phyloP scores from a whole-genome alignment of 2,113 vertebrate genomes.

The Regulus satrapa region DNA sequence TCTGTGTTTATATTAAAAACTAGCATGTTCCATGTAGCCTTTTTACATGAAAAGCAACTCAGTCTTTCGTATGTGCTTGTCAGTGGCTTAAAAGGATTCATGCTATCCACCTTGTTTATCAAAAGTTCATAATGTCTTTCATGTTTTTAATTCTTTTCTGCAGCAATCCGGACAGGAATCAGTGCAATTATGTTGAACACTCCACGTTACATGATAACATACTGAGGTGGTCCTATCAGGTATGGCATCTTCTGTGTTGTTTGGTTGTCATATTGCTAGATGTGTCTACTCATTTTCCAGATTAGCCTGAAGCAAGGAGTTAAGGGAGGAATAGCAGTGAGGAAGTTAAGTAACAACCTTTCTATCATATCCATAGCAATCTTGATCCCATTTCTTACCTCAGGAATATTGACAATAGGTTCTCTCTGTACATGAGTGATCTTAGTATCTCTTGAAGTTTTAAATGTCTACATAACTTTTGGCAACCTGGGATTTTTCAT shows the following conservation, averaged over 20 bases:
- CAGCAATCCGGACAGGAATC: neutral
- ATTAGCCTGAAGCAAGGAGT: neutral
- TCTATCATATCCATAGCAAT: neutral
- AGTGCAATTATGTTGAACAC: slow-evolving; percentile 2
- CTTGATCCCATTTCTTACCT: neutral
- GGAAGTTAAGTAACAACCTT: neutral
- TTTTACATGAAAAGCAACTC: neutral
- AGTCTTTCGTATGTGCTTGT: neutral
- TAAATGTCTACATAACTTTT: neutral
- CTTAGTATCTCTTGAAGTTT: neutral
- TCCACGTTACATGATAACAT: neutral
- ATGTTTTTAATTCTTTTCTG: neutral
- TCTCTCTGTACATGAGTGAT: neutral
- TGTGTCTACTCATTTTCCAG: neutral
- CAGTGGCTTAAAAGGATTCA: neutral
- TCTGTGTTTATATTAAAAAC: neutral
- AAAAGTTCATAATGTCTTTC: neutral
- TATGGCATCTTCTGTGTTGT: neutral
- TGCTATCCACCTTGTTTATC: neutral
- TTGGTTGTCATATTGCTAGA: neutral
- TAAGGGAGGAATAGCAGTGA: neutral
- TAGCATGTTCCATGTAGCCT: neutral
- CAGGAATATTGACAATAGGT: neutral
- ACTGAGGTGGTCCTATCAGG: slow-evolving; percentile 67
- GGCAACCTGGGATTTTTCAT: neutral